phyloP scores from a whole-genome alignment of 2,113 vertebrate species.

The Siphamia tubifer region DNA sequence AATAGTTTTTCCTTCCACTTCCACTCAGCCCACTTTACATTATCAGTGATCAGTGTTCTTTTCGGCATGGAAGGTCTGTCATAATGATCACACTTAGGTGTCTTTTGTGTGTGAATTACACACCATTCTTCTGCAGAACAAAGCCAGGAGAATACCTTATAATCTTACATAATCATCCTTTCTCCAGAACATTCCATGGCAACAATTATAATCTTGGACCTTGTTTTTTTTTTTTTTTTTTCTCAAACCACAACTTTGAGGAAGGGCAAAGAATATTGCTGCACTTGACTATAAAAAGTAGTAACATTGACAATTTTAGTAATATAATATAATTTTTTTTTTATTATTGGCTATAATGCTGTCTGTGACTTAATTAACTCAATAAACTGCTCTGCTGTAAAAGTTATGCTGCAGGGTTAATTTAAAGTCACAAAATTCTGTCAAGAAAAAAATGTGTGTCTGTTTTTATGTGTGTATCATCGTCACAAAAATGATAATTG shows the following conservation, averaged over 20 bases:
- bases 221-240: not conserved
- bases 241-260: not conserved
- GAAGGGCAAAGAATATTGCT: not conserved
- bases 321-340: no score
- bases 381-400: constrained; percentile 7
- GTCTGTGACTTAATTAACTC: constrained; percentile 15
- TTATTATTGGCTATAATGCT: constrained; percentile 29
- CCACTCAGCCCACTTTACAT: not conserved
- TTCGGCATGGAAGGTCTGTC: not conserved
- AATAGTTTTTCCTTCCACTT: not conserved
- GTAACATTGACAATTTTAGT: no score
- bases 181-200: constrained; percentile 1
- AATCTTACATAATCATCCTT: constrained; percentile 49
- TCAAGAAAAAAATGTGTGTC: not conserved
- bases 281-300: constrained; percentile 4
- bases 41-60: constrained; percentile 24
- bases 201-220: constrained; percentile 1
- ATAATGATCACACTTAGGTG: constrained; percentile 28
- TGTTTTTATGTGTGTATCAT: not conserved
- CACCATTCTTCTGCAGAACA: constrained; percentile 25
- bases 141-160: constrained; percentile 50
- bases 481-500: no score
- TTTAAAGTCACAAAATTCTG: not conserved
- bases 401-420: not conserved
- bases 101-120: constrained; percentile 56